These are phyloP conservation scores for Lemur catta DNA, from an alignment of 2,797 vertebrate species.

Conservation along the genomic window DNA sequence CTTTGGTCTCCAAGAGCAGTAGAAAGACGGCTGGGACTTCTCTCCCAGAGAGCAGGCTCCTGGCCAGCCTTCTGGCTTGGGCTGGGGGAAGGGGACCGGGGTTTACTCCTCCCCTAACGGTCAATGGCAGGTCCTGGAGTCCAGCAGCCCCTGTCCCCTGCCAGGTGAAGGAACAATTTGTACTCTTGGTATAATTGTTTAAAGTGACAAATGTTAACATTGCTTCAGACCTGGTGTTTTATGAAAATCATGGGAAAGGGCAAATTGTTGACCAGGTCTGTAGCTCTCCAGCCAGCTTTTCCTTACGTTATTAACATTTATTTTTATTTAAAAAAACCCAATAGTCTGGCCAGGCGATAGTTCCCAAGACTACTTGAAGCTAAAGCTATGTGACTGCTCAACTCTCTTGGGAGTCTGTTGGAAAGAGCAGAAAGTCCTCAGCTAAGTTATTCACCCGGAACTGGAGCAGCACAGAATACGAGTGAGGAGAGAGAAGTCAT, in stretches of 20 bases:
- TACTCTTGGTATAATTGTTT: background rate
- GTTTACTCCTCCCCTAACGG: no score
- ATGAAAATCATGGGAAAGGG: background rate
- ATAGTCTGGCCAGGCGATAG: background rate
- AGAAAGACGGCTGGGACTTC: background rate
- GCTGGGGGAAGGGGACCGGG: background rate
- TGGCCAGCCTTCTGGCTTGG: background rate
- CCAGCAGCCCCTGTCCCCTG: background rate
- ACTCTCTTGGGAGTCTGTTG: conserved; percentile 47
- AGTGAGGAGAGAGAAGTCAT: background rate
- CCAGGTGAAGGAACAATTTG: background rate
- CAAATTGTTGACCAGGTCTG: background rate
- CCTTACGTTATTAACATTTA: conserved; percentile 13
- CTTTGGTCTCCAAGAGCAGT: background rate
- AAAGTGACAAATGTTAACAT: background rate
- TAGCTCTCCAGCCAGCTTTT: background rate
- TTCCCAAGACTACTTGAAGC: conserved; percentile 36
- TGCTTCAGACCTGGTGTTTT: background rate
- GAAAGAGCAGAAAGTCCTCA: background rate
- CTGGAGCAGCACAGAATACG: background rate
- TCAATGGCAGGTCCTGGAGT: background rate
- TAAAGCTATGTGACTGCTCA: background rate
- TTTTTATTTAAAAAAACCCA: background rate
- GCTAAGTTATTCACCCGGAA: background rate
- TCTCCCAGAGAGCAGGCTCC: background rate